phyloP scores from a whole-genome alignment of 2,888 invertebrate species.

The Zhuqinia jingwanae region DNA sequence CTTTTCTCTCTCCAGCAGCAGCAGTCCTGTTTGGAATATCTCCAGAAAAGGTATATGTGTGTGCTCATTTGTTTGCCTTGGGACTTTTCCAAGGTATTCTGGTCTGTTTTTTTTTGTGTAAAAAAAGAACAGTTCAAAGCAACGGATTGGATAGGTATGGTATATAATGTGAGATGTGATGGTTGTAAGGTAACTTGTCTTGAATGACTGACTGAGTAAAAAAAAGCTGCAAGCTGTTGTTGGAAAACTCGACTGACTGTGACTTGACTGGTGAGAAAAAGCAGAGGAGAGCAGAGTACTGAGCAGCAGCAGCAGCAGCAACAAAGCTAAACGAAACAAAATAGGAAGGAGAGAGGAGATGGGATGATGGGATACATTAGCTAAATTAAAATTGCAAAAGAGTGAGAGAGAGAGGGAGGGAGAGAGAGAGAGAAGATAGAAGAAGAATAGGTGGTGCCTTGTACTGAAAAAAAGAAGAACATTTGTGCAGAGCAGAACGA shows the following conservation, averaged over 20 bases:
- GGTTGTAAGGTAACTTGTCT: neutral
- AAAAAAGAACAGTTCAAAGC: slow-evolving; percentile 1
- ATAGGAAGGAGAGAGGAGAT: slow-evolving; percentile 37
- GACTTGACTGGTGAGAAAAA: neutral
- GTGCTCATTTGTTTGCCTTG: slow-evolving; percentile 64
- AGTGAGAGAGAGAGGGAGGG: slow-evolving; percentile 22
- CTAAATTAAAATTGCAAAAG: slow-evolving; percentile 71
- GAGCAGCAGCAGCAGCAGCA: slow-evolving; percentile 45
- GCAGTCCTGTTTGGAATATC: slow-evolving; percentile 52
- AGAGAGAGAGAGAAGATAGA: neutral
- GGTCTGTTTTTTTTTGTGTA: neutral
- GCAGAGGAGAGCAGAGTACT: slow-evolving; percentile 6
- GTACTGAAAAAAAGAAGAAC: slow-evolving; percentile 14
- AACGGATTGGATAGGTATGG: neutral
- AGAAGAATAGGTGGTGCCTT: slow-evolving; percentile 17
- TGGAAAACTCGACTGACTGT: too few relatives aligned
- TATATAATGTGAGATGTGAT: neutral
- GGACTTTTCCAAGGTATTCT: slow-evolving; percentile 51
- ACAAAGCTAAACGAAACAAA: slow-evolving; percentile 48
- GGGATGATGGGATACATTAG: slow-evolving; percentile 71
- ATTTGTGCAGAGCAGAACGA: neutral
- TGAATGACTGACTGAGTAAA: slow-evolving; percentile 1
- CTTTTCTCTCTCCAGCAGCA: neutral
- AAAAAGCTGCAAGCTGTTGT: too few relatives aligned
- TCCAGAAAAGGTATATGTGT: slow-evolving; percentile 55